Evolutionary conservation across 2,113 vertebrate genomes (phyloP).

Genomic region (Odocoileus virginianus): DNA sequence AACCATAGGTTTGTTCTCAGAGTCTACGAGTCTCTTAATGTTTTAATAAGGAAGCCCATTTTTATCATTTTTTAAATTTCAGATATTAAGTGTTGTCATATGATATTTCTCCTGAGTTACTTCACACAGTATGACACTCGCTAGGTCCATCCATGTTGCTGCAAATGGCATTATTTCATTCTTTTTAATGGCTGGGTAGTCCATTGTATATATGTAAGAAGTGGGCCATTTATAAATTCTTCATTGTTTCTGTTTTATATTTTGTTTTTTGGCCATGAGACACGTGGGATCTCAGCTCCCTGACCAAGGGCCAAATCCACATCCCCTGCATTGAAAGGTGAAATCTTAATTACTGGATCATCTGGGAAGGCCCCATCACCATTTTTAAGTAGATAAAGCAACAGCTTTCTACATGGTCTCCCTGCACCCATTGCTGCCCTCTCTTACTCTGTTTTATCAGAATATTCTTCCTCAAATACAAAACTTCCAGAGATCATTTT

Average conservation of each 20-base stretch:
- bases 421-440: accelerated
- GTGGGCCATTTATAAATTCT: neutral
- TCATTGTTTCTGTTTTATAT: neutral
- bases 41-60: neutral
- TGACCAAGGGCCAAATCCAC: neutral
- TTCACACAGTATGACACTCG: neutral
- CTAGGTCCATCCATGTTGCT: neutral
- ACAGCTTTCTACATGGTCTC: neutral
- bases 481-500: neutral
- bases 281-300: neutral
- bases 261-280: neutral
- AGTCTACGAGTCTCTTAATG: neutral
- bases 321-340: neutral
- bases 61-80: neutral
- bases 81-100: neutral
- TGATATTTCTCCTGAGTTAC: neutral
- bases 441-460: neutral
- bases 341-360: neutral
- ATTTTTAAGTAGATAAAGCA: neutral
- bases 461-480: neutral
- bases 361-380: neutral
- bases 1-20: neutral
- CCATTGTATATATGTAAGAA: neutral
- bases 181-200: neutral
- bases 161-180: neutral